Conservation (phyloP, 1,140 invertebrate species). For the Hylyphantes graminicola region DNA sequence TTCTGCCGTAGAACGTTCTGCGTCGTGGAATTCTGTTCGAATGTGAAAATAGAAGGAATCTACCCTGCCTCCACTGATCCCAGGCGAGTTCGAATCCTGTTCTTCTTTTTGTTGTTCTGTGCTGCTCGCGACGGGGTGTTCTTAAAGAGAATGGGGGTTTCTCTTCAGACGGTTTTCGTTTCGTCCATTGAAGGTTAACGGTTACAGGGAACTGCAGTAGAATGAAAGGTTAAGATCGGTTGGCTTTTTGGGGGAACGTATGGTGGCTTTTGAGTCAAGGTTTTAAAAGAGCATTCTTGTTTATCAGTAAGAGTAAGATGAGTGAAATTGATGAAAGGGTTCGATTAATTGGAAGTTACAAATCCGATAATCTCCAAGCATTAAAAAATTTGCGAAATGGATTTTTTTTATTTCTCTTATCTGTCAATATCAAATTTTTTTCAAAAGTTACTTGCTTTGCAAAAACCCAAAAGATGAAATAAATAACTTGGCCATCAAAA, state of each 20-base stretch:
- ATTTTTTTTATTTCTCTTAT: no score
- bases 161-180: not conserved
- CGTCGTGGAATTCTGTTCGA: conserved; percentile 13
- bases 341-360: no score
- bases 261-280: not conserved
- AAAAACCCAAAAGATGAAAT: no score
- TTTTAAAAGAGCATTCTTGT: not conserved
- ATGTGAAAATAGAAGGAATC: conserved; percentile 23
- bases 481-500: no score
- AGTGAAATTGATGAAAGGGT: no score
- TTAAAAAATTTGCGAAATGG: no score
- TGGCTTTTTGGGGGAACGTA: conserved; percentile 14
- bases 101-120: not conserved
- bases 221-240: conserved; percentile 47
- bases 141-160: not conserved
- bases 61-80: conserved; percentile 22
- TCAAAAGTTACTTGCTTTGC: no score
- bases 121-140: conserved; percentile 12
- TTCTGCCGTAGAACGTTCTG: conserved; percentile 9
- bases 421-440: no score
- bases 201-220: conserved; percentile 36
- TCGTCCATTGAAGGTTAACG: conserved; percentile 43
- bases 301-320: not conserved
- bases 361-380: no score
- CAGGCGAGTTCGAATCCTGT: conserved; percentile 26